Evolutionary conservation across 2,888 invertebrate genomes (phyloP).

Genomic region (Ligdia adustata): DNA sequence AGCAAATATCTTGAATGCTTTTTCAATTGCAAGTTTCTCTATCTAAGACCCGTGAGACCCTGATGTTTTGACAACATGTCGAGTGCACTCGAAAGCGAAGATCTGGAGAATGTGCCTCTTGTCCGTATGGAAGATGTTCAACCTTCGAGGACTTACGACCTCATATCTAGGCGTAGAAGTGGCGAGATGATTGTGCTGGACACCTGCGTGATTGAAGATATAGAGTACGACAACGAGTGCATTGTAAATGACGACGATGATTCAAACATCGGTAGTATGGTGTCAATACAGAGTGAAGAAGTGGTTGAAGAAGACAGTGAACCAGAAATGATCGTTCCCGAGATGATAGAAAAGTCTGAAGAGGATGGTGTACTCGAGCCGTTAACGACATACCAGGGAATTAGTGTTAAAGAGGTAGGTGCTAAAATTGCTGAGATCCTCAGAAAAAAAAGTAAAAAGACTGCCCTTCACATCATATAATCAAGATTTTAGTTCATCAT

Average conservation of each 20-base stretch:
- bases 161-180: constrained; percentile 24
- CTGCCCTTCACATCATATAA: too few species aligned
- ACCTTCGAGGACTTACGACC: constrained; percentile 52
- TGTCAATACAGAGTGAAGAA: constrained; percentile 63
- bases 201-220: constrained; percentile 50
- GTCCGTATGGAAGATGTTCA: constrained; percentile 75
- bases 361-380: constrained; percentile 1
- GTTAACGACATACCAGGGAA: constrained; percentile 3
- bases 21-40: not conserved
- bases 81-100: constrained; percentile 62
- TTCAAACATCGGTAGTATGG: constrained; percentile 69
- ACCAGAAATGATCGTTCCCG: constrained; percentile 57
- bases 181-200: constrained; percentile 48
- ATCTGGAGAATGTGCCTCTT: constrained; percentile 66
- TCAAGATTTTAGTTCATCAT: too few species aligned
- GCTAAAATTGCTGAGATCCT: too few species aligned
- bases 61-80: constrained; percentile 56
- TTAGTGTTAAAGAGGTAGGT: not conserved
- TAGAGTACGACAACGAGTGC: constrained; percentile 53
- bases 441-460: too few species aligned
- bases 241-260: constrained; percentile 60
- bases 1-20: not conserved
- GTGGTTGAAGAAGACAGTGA: constrained; percentile 44
- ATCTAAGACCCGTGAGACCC: not conserved
- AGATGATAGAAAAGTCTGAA: constrained; percentile 37